A percentile compares a stretch with the other conserved stretches of the same genome.
Evolutionary conservation across 1,140 invertebrate species (phyloP).

Genomic region (Drosophila parabipectinata): DNA sequence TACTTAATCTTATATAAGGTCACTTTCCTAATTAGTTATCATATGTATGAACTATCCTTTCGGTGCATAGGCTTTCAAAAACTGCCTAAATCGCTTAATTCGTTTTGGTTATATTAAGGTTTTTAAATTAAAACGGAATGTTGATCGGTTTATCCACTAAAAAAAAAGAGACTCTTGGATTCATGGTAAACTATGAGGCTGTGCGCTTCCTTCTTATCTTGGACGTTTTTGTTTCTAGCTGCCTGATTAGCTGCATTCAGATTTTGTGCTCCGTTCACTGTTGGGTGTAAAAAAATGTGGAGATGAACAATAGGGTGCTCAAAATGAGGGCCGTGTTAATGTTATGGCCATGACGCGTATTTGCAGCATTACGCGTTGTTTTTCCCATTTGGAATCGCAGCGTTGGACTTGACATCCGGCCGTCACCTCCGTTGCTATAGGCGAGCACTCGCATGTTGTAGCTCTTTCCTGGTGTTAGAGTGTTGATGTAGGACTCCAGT

Average conservation of each 20-base stretch:
- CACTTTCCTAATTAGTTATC: constrained; percentile 56
- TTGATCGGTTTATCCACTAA: constrained; percentile 49
- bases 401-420: constrained; percentile 96
- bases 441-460: constrained; percentile 96
- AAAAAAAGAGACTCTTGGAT: constrained; percentile 55
- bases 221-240: constrained; percentile 50
- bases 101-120: constrained; percentile 33
- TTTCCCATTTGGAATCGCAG: constrained; percentile 94
- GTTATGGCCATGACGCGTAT: constrained; percentile 60
- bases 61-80: constrained; percentile 16
- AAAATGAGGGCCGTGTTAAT: constrained; percentile 71
- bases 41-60: constrained; percentile 24
- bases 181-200: constrained; percentile 46
- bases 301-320: constrained; percentile 61
- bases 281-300: constrained; percentile 61
- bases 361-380: constrained; percentile 74
- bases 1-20: constrained; percentile 77
- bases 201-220: constrained; percentile 45
- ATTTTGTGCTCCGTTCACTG: constrained; percentile 43
- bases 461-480: constrained; percentile 92
- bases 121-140: constrained; percentile 61
- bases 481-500: constrained; percentile 90
- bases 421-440: constrained; percentile 97
- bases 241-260: constrained; percentile 16
- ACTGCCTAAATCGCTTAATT: constrained; percentile 51